Evolutionary conservation across 2,888 invertebrate species (phyloP).

Genomic region (Latheticus oryzae): DNA sequence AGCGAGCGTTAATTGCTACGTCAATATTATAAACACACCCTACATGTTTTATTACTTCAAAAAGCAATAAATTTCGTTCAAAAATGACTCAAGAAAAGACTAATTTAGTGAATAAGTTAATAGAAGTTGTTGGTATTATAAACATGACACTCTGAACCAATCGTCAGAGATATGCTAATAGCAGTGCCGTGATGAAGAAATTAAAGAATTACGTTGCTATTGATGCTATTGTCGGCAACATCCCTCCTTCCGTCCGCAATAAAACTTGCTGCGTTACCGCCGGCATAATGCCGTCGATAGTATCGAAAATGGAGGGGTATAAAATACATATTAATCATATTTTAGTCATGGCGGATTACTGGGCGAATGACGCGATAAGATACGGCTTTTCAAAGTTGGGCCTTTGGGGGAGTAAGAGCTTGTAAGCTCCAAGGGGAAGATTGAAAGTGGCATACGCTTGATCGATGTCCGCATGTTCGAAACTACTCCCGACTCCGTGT

Average conservation of each 20-base stretch:
- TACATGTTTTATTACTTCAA: conserved; percentile 6
- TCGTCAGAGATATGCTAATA: conserved; percentile 34
- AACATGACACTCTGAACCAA: conserved; percentile 3
- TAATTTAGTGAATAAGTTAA: conserved; percentile 15
- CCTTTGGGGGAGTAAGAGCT: conserved; percentile 46
- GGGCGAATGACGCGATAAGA: conserved; percentile 58
- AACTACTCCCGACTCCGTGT: conserved; percentile 36
- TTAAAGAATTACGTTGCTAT: conserved; percentile 43
- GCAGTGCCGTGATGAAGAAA: conserved; percentile 45
- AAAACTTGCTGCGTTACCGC: conserved; percentile 42
- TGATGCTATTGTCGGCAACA: conserved; percentile 17
- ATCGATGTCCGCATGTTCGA: conserved; percentile 47
- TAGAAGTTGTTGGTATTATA: neutral
- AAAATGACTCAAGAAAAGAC: conserved; percentile 11
- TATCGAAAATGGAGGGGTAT: conserved; percentile 52
- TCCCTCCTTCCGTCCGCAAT: conserved; percentile 17
- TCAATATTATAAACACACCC: too few relatives aligned
- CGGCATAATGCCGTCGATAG: conserved; percentile 44
- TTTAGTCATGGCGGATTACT: conserved; percentile 59
- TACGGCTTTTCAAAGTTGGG: conserved; percentile 49
- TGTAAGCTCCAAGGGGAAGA: conserved; percentile 46
- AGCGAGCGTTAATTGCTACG: conserved; percentile 8
- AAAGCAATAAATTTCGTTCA: conserved; percentile 4
- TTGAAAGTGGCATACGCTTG: conserved; percentile 46
- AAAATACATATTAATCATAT: conserved; percentile 60